These are phyloP conservation scores for Drosophila barbarae DNA, from an alignment of 2,888 invertebrate species.

Conservation along the genomic window DNA sequence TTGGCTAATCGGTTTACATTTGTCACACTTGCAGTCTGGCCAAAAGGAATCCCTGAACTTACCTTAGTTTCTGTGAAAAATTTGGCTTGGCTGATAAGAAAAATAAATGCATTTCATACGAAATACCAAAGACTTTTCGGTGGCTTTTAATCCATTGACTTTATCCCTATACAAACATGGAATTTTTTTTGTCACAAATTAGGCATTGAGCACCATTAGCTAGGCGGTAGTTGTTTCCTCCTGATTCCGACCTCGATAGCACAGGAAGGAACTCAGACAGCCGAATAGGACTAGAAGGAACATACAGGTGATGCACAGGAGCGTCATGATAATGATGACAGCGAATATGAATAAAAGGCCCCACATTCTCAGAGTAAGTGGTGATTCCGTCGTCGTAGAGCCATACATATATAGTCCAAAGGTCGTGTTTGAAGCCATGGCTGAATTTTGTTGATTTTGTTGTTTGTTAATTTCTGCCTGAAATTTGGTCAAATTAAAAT, in stretches of 20 bases:
- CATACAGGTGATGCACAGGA: neutral
- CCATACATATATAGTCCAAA: neutral
- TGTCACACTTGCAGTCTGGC: constrained; percentile 10
- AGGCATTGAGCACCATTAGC: neutral
- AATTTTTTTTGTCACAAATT: too few relatives aligned
- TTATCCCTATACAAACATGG: neutral
- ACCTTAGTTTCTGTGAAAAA: neutral
- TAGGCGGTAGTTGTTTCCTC: neutral
- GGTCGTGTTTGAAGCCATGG: neutral
- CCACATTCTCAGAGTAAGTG: neutral
- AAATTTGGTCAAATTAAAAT: neutral
- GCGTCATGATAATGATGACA: neutral
- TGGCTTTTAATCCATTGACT: neutral
- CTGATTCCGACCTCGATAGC: neutral
- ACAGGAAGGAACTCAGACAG: constrained; percentile 6
- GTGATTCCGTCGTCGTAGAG: neutral
- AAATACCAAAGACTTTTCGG: neutral
- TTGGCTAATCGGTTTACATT: constrained; percentile 32
- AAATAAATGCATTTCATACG: neutral
- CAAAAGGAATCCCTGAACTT: neutral
- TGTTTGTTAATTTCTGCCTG: neutral
- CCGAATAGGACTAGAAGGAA: constrained; percentile 15
- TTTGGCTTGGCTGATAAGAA: too few relatives aligned
- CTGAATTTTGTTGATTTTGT: neutral
- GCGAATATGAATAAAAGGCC: constrained; percentile 15